Evolutionary conservation across 2,888 invertebrate species (phyloP).

Genomic region (Xanthorhoe designata): DNA sequence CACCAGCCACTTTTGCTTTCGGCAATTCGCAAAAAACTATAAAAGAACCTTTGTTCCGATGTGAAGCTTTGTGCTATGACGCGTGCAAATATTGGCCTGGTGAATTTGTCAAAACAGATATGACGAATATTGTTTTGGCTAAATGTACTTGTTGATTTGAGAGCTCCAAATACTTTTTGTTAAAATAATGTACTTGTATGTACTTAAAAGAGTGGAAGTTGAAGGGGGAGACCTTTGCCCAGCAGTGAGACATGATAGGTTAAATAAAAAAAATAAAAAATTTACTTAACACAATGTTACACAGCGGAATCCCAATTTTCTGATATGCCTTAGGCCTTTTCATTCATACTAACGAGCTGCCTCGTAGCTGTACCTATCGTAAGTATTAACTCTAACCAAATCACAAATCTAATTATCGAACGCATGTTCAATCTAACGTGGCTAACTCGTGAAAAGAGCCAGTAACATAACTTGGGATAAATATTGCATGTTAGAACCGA

Average conservation of each 20-base stretch:
- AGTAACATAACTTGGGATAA: slow-evolving; percentile 48
- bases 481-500: slow-evolving; percentile 56
- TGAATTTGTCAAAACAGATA: slow-evolving; percentile 18
- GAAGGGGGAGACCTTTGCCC: too few relatives aligned
- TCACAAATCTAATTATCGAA: slow-evolving; percentile 57
- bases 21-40: slow-evolving; percentile 79
- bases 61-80: slow-evolving; percentile 33
- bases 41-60: slow-evolving; percentile 40
- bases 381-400: slow-evolving; percentile 36
- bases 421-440: slow-evolving; percentile 30
- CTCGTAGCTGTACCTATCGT: not conserved
- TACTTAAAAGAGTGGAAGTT: too few relatives aligned
- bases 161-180: too few relatives aligned
- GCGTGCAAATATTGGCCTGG: slow-evolving; percentile 32
- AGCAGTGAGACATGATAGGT: too few relatives aligned
- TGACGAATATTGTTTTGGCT: slow-evolving; percentile 20
- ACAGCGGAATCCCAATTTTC: too few relatives aligned
- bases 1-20: slow-evolving; percentile 83
- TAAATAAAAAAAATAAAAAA: too few relatives aligned
- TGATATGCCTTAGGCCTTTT: not conserved
- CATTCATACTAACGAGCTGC: not conserved
- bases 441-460: slow-evolving; percentile 55
- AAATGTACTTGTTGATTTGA: not conserved
- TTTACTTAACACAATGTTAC: too few relatives aligned
- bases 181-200: too few relatives aligned